Evolutionary conservation across 2,888 invertebrate species (phyloP).

Genomic region (Troglohyphantes excavatus): DNA sequence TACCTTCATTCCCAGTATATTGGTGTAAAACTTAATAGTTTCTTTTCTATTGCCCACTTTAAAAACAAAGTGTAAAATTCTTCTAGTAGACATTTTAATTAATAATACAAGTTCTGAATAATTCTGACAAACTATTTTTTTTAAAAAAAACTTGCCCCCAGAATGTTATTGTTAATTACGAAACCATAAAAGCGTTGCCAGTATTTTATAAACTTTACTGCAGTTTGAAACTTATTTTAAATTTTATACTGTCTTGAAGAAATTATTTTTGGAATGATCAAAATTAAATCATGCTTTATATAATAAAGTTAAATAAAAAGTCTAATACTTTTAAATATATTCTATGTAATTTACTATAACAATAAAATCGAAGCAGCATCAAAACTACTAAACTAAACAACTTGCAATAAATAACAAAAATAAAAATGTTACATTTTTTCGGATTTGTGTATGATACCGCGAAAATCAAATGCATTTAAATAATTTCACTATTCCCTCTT

Average conservation of each 20-base stretch:
- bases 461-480: constrained; percentile 34
- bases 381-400: constrained; percentile 17
- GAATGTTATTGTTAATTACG: background rate
- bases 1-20: constrained; percentile 97
- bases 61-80: constrained; percentile 97
- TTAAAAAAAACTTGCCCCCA: background rate
- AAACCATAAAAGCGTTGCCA: constrained; percentile 23
- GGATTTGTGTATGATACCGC: constrained; percentile 24
- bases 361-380: background rate
- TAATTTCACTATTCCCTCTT: background rate
- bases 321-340: no score
- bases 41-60: constrained; percentile 94
- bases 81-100: constrained; percentile 82
- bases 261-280: background rate
- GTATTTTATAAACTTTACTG: background rate
- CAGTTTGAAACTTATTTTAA: no score
- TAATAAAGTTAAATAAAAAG: background rate
- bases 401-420: background rate
- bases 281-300: no score
- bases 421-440: background rate
- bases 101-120: background rate
- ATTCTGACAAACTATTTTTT: background rate
- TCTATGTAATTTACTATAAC: no score
- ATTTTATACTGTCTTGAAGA: no score
- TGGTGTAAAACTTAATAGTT: constrained; percentile 93